Percentiles rank a stretch among this genome's conserved stretches.
Evolutionary conservation across 92 coral and sea anemone genomes (phyloP).

Genomic region (Bergia sp.): DNA sequence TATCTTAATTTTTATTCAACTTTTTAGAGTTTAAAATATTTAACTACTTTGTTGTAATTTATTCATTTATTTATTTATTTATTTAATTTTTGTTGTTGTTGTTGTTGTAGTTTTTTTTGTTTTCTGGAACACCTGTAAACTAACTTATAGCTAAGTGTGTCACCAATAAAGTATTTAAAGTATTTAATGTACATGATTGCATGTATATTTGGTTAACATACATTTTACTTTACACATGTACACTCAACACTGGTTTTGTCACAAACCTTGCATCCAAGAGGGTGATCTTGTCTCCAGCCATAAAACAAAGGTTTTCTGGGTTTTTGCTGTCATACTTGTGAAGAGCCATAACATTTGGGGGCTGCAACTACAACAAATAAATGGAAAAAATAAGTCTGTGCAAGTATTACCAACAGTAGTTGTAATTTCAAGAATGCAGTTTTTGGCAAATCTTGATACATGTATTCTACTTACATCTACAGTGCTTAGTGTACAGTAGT

Average conservation of each 20-base stretch:
- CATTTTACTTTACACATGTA: neutral
- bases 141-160: too few species aligned
- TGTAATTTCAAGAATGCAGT: neutral
- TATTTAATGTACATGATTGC: too few species aligned
- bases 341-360: constrained; percentile 72
- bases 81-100: too few species aligned
- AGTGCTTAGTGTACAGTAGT: too few species aligned
- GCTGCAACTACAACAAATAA: constrained; percentile 66
- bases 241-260: neutral
- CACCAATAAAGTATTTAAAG: neutral
- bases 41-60: too few species aligned
- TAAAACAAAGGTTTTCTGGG: constrained; percentile 73
- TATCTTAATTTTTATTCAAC: too few species aligned
- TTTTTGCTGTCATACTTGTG: constrained; percentile 73
- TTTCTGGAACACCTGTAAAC: too few species aligned
- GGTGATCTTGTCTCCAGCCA: constrained; percentile 82
- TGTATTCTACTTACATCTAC: too few species aligned
- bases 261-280: constrained; percentile 87
- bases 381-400: neutral
- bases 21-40: too few species aligned
- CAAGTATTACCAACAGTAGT: neutral
- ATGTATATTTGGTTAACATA: neutral
- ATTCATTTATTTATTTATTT: too few species aligned
- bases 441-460: neutral
- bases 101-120: too few species aligned